Evolutionary conservation across 2,113 vertebrate genomes (phyloP).

Genomic region (Engystomops pustulosus): DNA sequence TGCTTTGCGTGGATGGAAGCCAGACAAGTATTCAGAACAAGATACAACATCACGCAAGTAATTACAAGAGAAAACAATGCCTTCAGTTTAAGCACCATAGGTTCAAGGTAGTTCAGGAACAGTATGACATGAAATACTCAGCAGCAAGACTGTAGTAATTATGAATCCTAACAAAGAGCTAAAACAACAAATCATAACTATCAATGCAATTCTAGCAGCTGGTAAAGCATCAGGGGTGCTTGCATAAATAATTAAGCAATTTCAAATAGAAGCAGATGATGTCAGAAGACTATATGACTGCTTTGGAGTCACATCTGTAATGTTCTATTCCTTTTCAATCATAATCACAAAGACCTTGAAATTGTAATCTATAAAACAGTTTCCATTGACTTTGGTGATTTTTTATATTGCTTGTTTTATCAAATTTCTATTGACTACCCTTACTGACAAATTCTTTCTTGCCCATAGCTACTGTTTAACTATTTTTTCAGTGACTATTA

Average conservation of each 20-base stretch:
- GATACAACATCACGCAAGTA: slow-evolving; percentile 1
- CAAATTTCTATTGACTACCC: not conserved
- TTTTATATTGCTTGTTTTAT: no score
- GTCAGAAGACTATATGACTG: slow-evolving; percentile 43
- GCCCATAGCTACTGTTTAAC: not conserved
- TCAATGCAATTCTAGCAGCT: slow-evolving; percentile 54
- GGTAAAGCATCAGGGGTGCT: slow-evolving; percentile 57
- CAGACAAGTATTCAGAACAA: not conserved
- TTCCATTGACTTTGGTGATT: not conserved
- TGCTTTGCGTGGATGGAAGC: not conserved
- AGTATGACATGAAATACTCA: slow-evolving; percentile 23
- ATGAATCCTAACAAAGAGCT: slow-evolving; percentile 52
- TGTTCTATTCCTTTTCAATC: slow-evolving; percentile 45
- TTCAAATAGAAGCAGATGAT: slow-evolving; percentile 29
- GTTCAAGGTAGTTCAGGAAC: slow-evolving; percentile 24
- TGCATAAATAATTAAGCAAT: slow-evolving; percentile 56
- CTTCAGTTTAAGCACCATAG: not conserved
- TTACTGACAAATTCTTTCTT: not conserved
- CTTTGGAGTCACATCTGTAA: slow-evolving; percentile 49
- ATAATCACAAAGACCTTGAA: slow-evolving; percentile 56
- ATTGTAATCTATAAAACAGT: not conserved
- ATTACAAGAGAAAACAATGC: slow-evolving; percentile 18
- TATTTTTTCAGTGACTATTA: not conserved
- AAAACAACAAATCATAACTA: slow-evolving; percentile 56
- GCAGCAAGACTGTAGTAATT: slow-evolving; percentile 33